A percentile compares a stretch with the other conserved stretches of the same genome.
These are phyloP conservation scores for Entomobrya multifasciata DNA, from an alignment of 2,888 invertebrate genomes.

Conservation along the genomic window DNA sequence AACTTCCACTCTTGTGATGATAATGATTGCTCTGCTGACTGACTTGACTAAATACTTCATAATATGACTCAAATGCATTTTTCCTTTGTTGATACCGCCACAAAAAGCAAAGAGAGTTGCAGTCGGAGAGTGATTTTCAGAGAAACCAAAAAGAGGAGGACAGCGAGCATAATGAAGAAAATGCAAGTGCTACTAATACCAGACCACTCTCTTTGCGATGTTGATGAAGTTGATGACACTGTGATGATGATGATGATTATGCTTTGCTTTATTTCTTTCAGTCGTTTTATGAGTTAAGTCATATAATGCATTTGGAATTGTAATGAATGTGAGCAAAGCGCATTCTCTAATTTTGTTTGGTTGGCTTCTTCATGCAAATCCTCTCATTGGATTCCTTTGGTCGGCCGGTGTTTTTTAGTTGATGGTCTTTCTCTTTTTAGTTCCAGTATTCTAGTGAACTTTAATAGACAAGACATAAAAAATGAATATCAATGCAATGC, in stretches of 20 bases:
- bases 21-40: constrained; percentile 13
- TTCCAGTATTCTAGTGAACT: neutral
- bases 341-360: neutral
- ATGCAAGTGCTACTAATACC: neutral
- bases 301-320: constrained; percentile 20
- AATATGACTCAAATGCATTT: constrained; percentile 54
- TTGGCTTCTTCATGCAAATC: constrained; percentile 42
- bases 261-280: neutral
- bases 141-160: constrained; percentile 33
- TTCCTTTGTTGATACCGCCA: constrained; percentile 52
- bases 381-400: constrained; percentile 25
- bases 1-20: neutral
- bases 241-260: neutral
- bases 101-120: neutral
- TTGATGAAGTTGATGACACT: neutral
- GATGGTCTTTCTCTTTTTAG: constrained; percentile 25
- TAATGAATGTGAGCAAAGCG: neutral
- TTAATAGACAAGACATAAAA: constrained; percentile 30
- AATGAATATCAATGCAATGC: too few relatives aligned
- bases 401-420: neutral
- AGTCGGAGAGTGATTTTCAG: constrained; percentile 2
- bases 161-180: constrained; percentile 32
- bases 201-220: neutral
- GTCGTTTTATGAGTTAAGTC: neutral
- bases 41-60: constrained; percentile 62